Evolutionary conservation across 2,888 invertebrate genomes (phyloP), one percentile per base, ranked within the genome.

Genomic region (Lasius fuliginosus): DNA sequence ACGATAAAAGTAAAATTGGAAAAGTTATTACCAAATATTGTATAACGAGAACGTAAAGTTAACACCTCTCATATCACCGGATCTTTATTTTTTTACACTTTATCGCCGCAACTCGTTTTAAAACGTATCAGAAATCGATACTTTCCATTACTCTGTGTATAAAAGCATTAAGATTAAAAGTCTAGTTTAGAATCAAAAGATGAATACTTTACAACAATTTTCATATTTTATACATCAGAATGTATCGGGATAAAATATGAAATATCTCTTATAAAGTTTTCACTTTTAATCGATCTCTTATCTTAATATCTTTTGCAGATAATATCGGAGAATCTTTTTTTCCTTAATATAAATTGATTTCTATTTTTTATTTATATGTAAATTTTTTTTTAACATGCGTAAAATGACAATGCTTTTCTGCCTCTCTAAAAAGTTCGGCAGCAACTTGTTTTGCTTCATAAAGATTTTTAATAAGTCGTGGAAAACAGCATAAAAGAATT

Each of bases 191-290:
- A 23, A 23, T 53, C n/a, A 2, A n/a, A 53, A n/a, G n/a, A 8
- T 53, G n/a, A 53, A 53, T 53, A 49, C 18, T 49, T 49, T 8
- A n/a, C n/a, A 8, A 53, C 8, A 36, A 36, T 53, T 8, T 53
- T n/a, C n/a, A n/a, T 53, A 53, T 53, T n/a, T 53, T 53, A 53
- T n/a, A 53, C 53, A 53, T n/a, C 53, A n/a, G 53, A 53, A 53
- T 53, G n/a, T 8, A 49, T n/a, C 0, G 2, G 8, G 8, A 53
- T 53, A n/a, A 53, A 18, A 49, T 49, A 49, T 49, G 6, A 49
- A 49, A 53, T 53, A 53, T 8, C n/a, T 8, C n/a, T 53, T 53
- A 53, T n/a, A n/a, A n/a, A 53, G 6, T 49, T n/a, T n/a, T 49
- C 15, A 46, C 12, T 49, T 53, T 49, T n/a, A 49, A n/a, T 1